Evolutionary conservation across 1,140 invertebrate genomes (phyloP).

Genomic region (Steinernema feltiae): DNA sequence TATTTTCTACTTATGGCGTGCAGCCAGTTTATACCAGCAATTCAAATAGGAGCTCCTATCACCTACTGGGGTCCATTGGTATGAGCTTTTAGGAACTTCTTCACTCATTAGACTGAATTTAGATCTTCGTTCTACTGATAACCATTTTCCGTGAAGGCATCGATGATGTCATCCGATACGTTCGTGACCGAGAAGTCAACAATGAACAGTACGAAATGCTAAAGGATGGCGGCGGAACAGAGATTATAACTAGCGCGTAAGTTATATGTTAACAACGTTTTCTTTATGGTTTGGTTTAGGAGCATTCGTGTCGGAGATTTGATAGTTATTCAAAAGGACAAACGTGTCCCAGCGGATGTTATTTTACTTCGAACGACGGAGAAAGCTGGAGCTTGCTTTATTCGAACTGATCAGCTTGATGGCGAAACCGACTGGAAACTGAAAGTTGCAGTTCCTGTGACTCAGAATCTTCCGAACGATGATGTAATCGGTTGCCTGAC

Average conservation of each 20-base stretch:
- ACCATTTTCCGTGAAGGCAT: slow-evolving; percentile 91
- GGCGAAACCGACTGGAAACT: slow-evolving; percentile 99
- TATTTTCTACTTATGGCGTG: slow-evolving; percentile 97
- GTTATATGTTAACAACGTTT: slow-evolving; percentile 47
- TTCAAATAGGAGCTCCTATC: slow-evolving; percentile 91
- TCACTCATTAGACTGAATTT: slow-evolving; percentile 28
- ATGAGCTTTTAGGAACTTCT: slow-evolving; percentile 53
- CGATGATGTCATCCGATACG: slow-evolving; percentile 84
- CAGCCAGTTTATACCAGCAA: slow-evolving; percentile 91
- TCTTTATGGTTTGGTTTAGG: slow-evolving; percentile 42
- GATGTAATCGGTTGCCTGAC: slow-evolving; percentile 58
- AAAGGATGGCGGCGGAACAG: slow-evolving; percentile 63
- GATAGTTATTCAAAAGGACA: slow-evolving; percentile 65
- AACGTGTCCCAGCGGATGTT: slow-evolving; percentile 92
- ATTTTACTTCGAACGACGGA: slow-evolving; percentile 88
- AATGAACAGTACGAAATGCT: slow-evolving; percentile 70
- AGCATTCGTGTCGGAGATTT: slow-evolving; percentile 54
- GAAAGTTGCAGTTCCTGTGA: slow-evolving; percentile 80
- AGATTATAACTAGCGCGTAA: slow-evolving; percentile 63
- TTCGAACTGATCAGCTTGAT: slow-evolving; percentile 96
- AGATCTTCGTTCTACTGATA: slow-evolving; percentile 88
- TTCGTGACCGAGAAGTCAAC: slow-evolving; percentile 90
- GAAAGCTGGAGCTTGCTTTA: slow-evolving; percentile 81
- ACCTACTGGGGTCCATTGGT: slow-evolving; percentile 96
- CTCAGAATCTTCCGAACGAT: slow-evolving; percentile 79